phyloP scores from a whole-genome alignment of 2,797 vertebrate genomes.

The Mormyrops boulengeri region DNA sequence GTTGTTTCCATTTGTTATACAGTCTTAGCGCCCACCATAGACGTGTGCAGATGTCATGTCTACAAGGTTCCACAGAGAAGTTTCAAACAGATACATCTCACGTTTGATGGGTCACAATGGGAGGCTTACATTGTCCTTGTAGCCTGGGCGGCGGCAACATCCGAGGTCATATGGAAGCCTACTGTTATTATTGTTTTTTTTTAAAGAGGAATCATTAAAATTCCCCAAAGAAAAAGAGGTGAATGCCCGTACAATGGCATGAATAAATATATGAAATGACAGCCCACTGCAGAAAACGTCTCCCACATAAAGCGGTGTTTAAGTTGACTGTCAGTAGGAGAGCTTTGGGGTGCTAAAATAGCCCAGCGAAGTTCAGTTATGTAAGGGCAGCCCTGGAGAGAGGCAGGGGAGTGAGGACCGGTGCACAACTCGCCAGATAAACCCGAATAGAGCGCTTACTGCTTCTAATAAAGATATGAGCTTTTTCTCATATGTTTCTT shows the following conservation, averaged over 20 bases:
- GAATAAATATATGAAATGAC: neutral
- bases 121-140: neutral
- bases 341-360: neutral
- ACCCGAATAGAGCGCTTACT: neutral
- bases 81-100: neutral
- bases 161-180: neutral
- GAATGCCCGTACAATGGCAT: neutral
- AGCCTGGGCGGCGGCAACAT: neutral
- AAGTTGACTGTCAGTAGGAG: neutral
- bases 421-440: neutral
- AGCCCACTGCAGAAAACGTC: neutral
- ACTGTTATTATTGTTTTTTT: neutral
- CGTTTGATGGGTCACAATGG: neutral
- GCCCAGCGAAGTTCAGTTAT: neutral
- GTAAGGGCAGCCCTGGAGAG: neutral
- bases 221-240: neutral
- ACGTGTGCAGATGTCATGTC: neutral
- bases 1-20: neutral
- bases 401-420: neutral
- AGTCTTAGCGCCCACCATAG: neutral
- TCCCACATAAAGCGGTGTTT: neutral
- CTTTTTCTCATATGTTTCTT: neutral
- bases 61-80: neutral
- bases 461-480: conserved; percentile 12
- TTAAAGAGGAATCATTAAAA: neutral